A percentile compares a stretch with the other conserved stretches of the same genome.
phyloP scores from a whole-genome alignment of 2,888 invertebrate species.

The Melikaiella ostensackeni region DNA sequence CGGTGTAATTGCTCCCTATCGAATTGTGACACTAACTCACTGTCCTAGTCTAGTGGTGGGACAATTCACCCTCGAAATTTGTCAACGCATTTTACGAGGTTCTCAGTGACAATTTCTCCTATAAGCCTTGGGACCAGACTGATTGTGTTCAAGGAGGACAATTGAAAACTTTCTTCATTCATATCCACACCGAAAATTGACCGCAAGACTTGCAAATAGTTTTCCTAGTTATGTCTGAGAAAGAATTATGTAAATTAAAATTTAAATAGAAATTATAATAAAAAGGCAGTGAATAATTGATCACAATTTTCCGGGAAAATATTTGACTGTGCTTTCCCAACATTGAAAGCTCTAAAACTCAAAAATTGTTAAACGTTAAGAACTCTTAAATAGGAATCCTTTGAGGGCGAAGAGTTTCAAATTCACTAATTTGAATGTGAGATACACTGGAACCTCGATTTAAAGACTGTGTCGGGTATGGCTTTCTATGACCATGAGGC shows the following conservation, averaged over 20 bases:
- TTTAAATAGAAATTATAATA: background rate
- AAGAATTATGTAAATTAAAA: background rate
- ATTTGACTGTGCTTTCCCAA: no score
- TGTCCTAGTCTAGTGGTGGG: slow-evolving; percentile 22
- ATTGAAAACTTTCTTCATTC: slow-evolving; percentile 51
- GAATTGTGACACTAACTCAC: slow-evolving; percentile 28
- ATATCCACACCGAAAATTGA: background rate
- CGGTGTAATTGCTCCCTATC: slow-evolving; percentile 14
- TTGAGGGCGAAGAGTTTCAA: background rate
- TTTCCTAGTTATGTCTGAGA: background rate
- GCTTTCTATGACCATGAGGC: no score
- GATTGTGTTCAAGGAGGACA: slow-evolving; percentile 48
- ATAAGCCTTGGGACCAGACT: slow-evolving; percentile 42
- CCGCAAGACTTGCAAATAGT: background rate
- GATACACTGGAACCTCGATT: no score
- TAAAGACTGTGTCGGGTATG: no score
- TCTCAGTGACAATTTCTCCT: slow-evolving; percentile 53
- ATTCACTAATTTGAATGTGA: background rate
- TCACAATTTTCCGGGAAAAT: no score
- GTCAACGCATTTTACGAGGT: slow-evolving; percentile 53
- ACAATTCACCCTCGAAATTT: slow-evolving; percentile 55
- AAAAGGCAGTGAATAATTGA: no score
- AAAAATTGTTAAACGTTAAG: no score
- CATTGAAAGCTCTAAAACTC: no score
- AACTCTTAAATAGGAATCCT: background rate